Conservation (phyloP, 2,113 vertebrate species). For the Carassius gibelio region DNA sequence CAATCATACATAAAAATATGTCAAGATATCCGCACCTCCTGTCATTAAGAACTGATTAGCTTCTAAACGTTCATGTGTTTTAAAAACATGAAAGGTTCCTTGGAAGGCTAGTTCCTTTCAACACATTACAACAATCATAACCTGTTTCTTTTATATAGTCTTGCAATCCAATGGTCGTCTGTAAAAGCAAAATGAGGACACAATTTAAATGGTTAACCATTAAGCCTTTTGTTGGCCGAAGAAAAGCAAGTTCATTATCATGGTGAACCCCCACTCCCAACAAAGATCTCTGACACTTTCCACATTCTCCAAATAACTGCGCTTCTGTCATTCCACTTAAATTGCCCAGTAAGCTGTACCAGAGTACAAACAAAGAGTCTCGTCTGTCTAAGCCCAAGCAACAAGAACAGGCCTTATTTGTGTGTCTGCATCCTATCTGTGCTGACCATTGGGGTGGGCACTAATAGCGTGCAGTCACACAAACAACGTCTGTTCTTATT, state of each 20-base stretch:
- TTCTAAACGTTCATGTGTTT: neutral
- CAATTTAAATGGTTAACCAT: slow-evolving; percentile 48
- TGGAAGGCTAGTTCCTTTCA: neutral
- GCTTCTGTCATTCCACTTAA: slow-evolving; percentile 73
- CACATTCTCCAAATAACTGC: slow-evolving; percentile 75
- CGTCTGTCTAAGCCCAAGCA: slow-evolving; percentile 56
- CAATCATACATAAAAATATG: neutral
- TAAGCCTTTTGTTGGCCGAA: slow-evolving; percentile 6
- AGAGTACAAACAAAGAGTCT: slow-evolving; percentile 65
- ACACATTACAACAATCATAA: neutral
- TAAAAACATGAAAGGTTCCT: neutral
- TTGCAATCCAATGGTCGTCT: slow-evolving; percentile 17
- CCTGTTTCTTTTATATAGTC: neutral
- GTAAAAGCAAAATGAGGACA: slow-evolving; percentile 12
- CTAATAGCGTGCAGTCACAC: slow-evolving; percentile 51
- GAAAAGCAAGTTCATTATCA: slow-evolving; percentile 68
- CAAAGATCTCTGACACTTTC: slow-evolving; percentile 62
- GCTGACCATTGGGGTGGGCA: slow-evolving; percentile 17
- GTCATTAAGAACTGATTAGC: neutral
- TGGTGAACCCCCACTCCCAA: slow-evolving; percentile 30
- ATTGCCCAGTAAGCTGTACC: slow-evolving; percentile 64
- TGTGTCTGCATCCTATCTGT: slow-evolving; percentile 49
- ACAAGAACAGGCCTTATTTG: slow-evolving; percentile 66
- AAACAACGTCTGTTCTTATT: slow-evolving; percentile 64
- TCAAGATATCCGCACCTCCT: neutral